Evolutionary conservation across 2,888 invertebrate species (phyloP), one percentile per base, ranked within the genome.

Genomic region (Cerceris ruficornis): DNA sequence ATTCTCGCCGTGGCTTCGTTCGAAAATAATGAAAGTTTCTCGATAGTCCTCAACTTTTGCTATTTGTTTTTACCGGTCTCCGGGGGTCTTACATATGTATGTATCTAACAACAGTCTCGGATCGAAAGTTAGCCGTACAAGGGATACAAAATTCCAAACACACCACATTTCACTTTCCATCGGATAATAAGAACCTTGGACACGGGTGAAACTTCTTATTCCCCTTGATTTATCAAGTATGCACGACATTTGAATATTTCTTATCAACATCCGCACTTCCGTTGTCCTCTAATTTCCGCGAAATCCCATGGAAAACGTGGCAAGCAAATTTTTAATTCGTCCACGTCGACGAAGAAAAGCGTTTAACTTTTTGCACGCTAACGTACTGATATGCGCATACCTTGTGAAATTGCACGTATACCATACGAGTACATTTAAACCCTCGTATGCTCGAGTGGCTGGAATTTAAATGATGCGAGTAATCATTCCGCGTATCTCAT

Each of bases 1-100:
- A 75, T 76, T 83, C 77, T 62, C 59, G 62, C 65, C 83, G 68
- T 81, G 81, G 61, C 52, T 67, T 58, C 68, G 72, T 71, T 75
- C 59, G 73, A 75, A 83, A 83, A 81, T 83, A 83, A 83, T 83
- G 81, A 77, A 83, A 83, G 72, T 83, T 82, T 67, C 13, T 17
- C 61, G 67, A 68, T 67, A 66, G 57, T 67, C 77, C 68, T 64
- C 61, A 83, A 83, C 70, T 83, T 83, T 81, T 69, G 57, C 57
- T 83, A 70, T 73, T 83, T 73, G 81, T 83, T 83, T 83, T 83
- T 70, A 54, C 61, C 58, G 41, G 55, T 52, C 71, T 59, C 59
- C 52, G 60, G 39, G 52, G 6, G 41, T 7, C n/a, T 61, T 55
- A 55, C 67, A 54, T 57, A 61, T 65, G 57, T 66, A 50, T 14